phyloP scores from a whole-genome alignment of 2,113 vertebrate species.

The Holacanthus passer region DNA sequence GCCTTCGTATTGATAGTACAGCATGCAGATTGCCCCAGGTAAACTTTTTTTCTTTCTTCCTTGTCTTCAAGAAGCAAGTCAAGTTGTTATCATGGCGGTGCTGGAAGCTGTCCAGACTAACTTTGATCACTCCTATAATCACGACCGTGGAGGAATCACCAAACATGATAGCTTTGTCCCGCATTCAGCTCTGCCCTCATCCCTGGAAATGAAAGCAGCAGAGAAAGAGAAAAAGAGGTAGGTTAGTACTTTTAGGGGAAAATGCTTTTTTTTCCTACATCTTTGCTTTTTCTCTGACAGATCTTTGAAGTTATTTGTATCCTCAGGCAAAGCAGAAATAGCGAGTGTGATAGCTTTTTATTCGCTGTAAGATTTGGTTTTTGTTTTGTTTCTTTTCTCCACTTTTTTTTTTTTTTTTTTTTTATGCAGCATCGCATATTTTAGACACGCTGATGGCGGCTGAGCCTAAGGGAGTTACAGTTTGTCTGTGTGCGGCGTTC shows the following conservation, averaged over 20 bases:
- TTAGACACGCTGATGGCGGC: slow-evolving; percentile 61
- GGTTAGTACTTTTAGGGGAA: slow-evolving; percentile 31
- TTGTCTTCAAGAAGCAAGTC: no score
- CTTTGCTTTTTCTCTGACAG: slow-evolving; percentile 59
- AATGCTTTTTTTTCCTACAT: background rate
- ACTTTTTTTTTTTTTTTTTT: slow-evolving; percentile 26
- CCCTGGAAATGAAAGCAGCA: slow-evolving; percentile 47
- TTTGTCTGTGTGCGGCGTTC: slow-evolving; percentile 33
- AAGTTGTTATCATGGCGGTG: slow-evolving; percentile 60
- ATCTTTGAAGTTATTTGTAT: slow-evolving; percentile 80
- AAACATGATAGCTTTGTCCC: slow-evolving; percentile 49
- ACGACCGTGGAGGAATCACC: slow-evolving; percentile 49
- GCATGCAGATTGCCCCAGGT: slow-evolving; percentile 38
- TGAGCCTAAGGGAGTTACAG: slow-evolving; percentile 58
- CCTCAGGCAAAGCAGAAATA: slow-evolving; percentile 70
- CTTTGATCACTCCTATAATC: slow-evolving; percentile 72
- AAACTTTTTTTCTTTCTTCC: slow-evolving; percentile 29
- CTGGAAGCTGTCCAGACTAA: slow-evolving; percentile 49
- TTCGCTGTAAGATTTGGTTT: slow-evolving; percentile 61
- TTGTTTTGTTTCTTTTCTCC: slow-evolving; percentile 54
- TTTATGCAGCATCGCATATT: slow-evolving; percentile 60
- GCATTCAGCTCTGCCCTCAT: slow-evolving; percentile 51
- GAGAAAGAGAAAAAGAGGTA: background rate
- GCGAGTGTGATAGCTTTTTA: slow-evolving; percentile 57
- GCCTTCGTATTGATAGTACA: slow-evolving; percentile 31